Percentiles rank a stretch among this genome's conserved stretches.
Conservation (phyloP, 2,888 invertebrate species). For the Tenthredo mesomela region DNA sequence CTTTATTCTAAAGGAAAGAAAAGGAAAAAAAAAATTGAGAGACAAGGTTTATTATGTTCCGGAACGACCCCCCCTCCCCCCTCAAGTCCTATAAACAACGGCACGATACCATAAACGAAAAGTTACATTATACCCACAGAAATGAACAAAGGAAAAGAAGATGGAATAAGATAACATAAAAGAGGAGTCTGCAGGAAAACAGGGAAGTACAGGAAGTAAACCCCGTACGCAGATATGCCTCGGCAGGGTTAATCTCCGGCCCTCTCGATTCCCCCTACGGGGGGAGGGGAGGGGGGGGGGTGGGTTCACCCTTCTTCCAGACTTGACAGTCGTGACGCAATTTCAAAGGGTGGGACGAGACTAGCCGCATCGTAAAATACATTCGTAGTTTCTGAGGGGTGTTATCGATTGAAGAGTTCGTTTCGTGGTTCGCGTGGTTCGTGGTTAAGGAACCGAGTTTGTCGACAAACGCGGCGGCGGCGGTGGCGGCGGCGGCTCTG, state of each 20-base stretch:
- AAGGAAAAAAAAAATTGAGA: background rate
- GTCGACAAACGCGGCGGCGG: constrained; percentile 32
- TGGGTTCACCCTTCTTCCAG: constrained; percentile 2
- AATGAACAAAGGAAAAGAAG: constrained; percentile 44
- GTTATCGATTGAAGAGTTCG: constrained; percentile 51
- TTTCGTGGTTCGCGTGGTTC: constrained; percentile 47
- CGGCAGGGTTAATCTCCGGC: constrained; percentile 47
- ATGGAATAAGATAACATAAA: constrained; percentile 34
- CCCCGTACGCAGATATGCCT: constrained; percentile 37
- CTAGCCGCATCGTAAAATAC: constrained; percentile 48
- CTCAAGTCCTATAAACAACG: constrained; percentile 20
- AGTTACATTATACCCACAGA: constrained; percentile 46
- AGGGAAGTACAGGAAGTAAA: constrained; percentile 4
- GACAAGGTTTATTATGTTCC: constrained; percentile 41
- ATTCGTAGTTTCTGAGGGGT: constrained; percentile 48
- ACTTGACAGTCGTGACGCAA: constrained; percentile 42
- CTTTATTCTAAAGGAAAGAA: background rate
- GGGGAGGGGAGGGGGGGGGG: too few species aligned
- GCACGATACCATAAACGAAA: constrained; percentile 43
- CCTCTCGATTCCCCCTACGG: constrained; percentile 25
- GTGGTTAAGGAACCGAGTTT: constrained; percentile 45
- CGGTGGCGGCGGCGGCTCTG: constrained; percentile 13
- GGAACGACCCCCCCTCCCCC: background rate
- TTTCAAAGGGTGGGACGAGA: constrained; percentile 8
- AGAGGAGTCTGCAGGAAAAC: background rate